Conservation (phyloP, 1,140 invertebrate species). For the Lutraria rhynchaena region DNA sequence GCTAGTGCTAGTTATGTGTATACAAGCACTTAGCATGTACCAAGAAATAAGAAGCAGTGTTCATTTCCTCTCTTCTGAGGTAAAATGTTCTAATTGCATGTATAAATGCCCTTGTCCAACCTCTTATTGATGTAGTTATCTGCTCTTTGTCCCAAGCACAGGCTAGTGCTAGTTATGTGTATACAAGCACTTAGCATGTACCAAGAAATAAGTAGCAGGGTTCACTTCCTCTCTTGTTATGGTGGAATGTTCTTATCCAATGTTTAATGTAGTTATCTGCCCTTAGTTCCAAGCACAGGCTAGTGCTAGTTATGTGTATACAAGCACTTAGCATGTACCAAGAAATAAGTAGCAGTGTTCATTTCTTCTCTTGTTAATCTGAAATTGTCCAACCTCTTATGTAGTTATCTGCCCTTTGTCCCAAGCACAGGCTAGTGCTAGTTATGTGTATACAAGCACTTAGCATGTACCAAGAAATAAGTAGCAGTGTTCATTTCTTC, state of each 20-base stretch:
- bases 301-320: constrained; percentile 5
- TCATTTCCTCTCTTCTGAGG: too few relatives aligned
- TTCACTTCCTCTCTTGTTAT: not conserved
- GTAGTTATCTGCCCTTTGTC: not conserved
- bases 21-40: constrained; percentile 25
- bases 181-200: constrained; percentile 9
- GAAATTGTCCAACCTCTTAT: too few relatives aligned
- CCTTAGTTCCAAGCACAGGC: constrained; percentile 1
- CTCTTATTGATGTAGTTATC: not conserved
- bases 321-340: constrained; percentile 9
- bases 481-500: not conserved
- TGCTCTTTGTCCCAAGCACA: constrained; percentile 8
- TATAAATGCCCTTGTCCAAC: not conserved
- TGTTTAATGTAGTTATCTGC: too few relatives aligned
- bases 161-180: constrained; percentile 1
- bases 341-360: not conserved
- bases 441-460: constrained; percentile 4
- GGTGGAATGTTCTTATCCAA: not conserved
- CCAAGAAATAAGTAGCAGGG: not conserved
- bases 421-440: constrained; percentile 11
- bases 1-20: constrained; percentile 13
- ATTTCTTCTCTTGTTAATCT: not conserved
- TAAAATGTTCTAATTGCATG: not conserved
- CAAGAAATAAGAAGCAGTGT: not conserved
- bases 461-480: constrained; percentile 1